Evolutionary conservation across 2,888 invertebrate species (phyloP).

Genomic region (Ormyrus nitidulus): DNA sequence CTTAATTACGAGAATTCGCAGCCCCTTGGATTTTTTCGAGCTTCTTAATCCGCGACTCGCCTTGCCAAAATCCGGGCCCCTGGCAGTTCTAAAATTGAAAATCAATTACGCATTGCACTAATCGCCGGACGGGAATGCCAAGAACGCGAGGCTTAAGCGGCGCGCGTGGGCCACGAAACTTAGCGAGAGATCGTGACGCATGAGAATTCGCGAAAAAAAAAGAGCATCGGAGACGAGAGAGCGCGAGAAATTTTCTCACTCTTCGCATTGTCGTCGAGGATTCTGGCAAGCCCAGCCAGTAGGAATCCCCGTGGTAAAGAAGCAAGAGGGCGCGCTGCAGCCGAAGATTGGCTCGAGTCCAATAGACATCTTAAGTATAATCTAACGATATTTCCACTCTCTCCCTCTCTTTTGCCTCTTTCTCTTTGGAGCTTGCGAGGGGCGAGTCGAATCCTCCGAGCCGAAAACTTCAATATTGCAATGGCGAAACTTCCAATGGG

Average conservation of each 20-base stretch:
- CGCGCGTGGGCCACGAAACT: background rate
- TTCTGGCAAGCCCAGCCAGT: slow-evolving; percentile 62
- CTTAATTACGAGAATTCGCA: slow-evolving; percentile 36
- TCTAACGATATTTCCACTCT: slow-evolving; percentile 67
- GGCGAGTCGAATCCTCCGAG: slow-evolving; percentile 35
- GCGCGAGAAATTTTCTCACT: slow-evolving; percentile 62
- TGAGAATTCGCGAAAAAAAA: slow-evolving; percentile 28
- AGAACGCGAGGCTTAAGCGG: background rate
- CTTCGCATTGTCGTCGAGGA: slow-evolving; percentile 67
- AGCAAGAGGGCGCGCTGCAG: slow-evolving; percentile 53
- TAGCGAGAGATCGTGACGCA: background rate
- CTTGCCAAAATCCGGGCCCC: background rate
- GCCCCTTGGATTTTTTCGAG: background rate
- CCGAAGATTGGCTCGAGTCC: slow-evolving; percentile 67
- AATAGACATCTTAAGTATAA: slow-evolving; percentile 71
- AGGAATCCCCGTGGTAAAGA: slow-evolving; percentile 16
- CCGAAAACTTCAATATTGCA: slow-evolving; percentile 50
- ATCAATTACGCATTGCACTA: background rate
- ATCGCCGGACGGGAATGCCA: background rate
- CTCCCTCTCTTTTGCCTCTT: background rate
- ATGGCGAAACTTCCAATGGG: slow-evolving; percentile 38
- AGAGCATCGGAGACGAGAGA: background rate
- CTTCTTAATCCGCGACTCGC: background rate
- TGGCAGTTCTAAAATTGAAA: too few species aligned
- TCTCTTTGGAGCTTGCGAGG: slow-evolving; percentile 18